These are phyloP conservation scores for Simalia tracyae DNA, from an alignment of 2,797 vertebrate genomes.

Conservation along the genomic window DNA sequence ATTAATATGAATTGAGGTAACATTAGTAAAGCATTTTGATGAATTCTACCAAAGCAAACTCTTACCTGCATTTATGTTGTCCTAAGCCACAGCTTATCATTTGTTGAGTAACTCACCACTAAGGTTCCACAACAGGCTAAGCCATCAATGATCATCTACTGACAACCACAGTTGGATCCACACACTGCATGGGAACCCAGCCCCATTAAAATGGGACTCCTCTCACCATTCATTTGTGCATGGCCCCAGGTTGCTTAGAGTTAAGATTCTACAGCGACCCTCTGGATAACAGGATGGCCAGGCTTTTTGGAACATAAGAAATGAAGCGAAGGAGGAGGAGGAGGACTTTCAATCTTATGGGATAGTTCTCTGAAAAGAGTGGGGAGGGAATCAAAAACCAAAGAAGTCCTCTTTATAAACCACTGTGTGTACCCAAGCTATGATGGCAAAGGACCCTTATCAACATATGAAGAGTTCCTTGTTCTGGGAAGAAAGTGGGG, in stretches of 20 bases:
- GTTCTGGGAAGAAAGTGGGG: background rate
- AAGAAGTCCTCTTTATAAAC: background rate
- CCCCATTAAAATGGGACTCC: background rate
- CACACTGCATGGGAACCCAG: background rate
- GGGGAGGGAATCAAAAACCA: background rate
- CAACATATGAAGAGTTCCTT: background rate
- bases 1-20: too few species aligned
- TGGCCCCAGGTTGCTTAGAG: background rate
- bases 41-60: too few species aligned
- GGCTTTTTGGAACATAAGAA: background rate
- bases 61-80: too few species aligned
- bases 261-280: background rate
- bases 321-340: background rate
- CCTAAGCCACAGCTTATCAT: too few species aligned
- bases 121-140: too few species aligned
- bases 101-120: too few species aligned
- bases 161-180: too few species aligned
- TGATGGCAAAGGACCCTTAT: background rate
- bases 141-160: too few species aligned
- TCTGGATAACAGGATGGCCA: too few species aligned
- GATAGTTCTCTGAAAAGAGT: rapidly evolving
- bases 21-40: too few species aligned
- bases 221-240: background rate
- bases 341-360: background rate
- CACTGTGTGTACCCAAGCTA: rapidly evolving